These are phyloP conservation scores for Andrena hattorfiana DNA, from an alignment of 2,888 invertebrate genomes.

Conservation along the genomic window DNA sequence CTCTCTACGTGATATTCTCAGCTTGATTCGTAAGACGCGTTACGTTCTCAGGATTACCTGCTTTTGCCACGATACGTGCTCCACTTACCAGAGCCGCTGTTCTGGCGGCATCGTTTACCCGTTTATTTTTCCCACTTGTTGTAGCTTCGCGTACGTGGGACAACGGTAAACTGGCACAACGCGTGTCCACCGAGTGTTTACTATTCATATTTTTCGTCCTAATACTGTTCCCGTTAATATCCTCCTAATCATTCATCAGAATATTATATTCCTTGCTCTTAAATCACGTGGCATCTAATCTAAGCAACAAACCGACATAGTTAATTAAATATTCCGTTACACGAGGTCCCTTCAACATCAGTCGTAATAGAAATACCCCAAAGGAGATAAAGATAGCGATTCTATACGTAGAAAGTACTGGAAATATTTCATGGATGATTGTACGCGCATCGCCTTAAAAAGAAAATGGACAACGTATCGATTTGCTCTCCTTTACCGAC, in stretches of 20 bases:
- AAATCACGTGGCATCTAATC: background rate
- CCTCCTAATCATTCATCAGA: background rate
- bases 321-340: background rate
- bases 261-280: background rate
- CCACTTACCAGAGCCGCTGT: conserved; percentile 64
- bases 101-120: conserved; percentile 52
- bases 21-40: conserved; percentile 73
- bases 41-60: conserved; percentile 72
- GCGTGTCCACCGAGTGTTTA: conserved; percentile 13
- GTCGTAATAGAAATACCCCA: background rate
- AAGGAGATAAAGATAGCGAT: background rate
- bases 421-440: conserved; percentile 47
- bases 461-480: conserved; percentile 72
- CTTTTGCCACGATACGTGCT: conserved; percentile 66
- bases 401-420: background rate
- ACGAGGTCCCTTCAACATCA: background rate
- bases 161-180: conserved; percentile 15
- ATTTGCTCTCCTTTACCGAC: conserved; percentile 69
- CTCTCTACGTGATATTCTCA: conserved; percentile 69
- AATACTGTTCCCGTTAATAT: background rate
- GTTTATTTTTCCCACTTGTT: conserved; percentile 49
- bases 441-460: conserved; percentile 58
- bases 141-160: conserved; percentile 13
- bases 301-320: too few relatives aligned
- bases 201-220: conserved; percentile 1